Conservation (phyloP, 2,888 invertebrate species). For the Drosophila neotestacea region DNA sequence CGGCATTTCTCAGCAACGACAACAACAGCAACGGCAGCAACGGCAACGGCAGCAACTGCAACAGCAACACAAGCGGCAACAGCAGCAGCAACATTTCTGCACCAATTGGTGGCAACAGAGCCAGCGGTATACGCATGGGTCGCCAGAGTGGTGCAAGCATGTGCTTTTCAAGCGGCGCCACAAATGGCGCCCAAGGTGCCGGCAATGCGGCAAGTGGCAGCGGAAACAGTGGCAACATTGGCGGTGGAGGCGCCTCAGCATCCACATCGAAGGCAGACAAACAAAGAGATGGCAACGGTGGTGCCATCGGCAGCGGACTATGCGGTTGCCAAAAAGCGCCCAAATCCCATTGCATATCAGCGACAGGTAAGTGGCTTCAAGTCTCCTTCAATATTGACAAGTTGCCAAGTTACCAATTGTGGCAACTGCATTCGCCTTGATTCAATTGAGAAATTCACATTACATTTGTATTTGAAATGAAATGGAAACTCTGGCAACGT, state of each 20-base stretch:
- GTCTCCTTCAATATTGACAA: too few species aligned
- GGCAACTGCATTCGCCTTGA: too few species aligned
- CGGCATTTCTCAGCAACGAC: constrained; percentile 77
- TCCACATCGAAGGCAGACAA: constrained; percentile 72
- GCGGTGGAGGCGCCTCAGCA: constrained; percentile 3
- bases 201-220: constrained; percentile 42
- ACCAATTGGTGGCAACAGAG: constrained; percentile 1
- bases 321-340: constrained; percentile 85
- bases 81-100: constrained; percentile 10
- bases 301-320: constrained; percentile 61
- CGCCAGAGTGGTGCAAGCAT: constrained; percentile 39
- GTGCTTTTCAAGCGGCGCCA: constrained; percentile 40
- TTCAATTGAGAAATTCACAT: background rate
- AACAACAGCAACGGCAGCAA: constrained; percentile 27
- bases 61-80: constrained; percentile 21
- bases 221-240: constrained; percentile 9
- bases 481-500: background rate
- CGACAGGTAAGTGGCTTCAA: constrained; percentile 82
- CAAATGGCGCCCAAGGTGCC: constrained; percentile 52
- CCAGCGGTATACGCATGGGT: constrained; percentile 34
- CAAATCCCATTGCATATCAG: constrained; percentile 85
- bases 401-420: too few species aligned
- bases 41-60: constrained; percentile 6
- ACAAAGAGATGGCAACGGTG: constrained; percentile 75
- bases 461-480: background rate